A percentile compares a stretch with the other conserved stretches of the same genome.
phyloP scores from a whole-genome alignment of 2,888 invertebrate genomes.

The Orthosia cruda region DNA sequence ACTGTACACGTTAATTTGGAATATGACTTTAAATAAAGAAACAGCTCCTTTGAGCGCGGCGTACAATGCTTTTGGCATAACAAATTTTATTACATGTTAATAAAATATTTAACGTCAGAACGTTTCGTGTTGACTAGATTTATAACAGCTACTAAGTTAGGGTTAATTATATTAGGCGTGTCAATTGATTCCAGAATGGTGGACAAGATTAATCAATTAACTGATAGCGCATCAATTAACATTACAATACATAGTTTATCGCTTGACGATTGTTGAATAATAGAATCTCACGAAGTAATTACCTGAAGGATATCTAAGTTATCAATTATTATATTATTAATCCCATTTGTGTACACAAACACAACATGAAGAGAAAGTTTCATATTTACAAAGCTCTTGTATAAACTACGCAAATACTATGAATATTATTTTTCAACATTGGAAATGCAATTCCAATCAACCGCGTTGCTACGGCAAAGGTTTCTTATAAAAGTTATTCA shows the following conservation, averaged over 20 bases:
- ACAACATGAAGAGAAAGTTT: not conserved
- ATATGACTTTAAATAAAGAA: constrained; percentile 77
- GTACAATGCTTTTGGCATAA: constrained; percentile 62
- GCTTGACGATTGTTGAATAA: constrained; percentile 26
- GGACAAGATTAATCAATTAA: constrained; percentile 50
- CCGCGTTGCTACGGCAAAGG: not conserved
- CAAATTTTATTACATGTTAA: constrained; percentile 63
- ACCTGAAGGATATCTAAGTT: not conserved
- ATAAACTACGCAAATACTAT: not conserved
- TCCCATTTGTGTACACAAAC: not conserved
- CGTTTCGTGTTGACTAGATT: constrained; percentile 43
- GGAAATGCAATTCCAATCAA: constrained; percentile 34
- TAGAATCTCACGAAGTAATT: constrained; percentile 16
- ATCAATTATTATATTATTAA: not conserved
- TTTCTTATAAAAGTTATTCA: constrained; percentile 10
- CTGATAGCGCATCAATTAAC: constrained; percentile 38
- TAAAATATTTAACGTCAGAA: constrained; percentile 60
- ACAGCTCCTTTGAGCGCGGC: constrained; percentile 48
- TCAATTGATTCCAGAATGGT: constrained; percentile 54
- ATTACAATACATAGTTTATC: constrained; percentile 35
- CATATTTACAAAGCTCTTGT: not conserved
- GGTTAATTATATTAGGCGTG: constrained; percentile 41
- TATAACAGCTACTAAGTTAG: constrained; percentile 24
- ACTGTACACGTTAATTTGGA: constrained; percentile 74
- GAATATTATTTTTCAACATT: constrained; percentile 6